Evolutionary conservation across 2,888 invertebrate species (phyloP), one percentile per base, ranked within the genome.

Genomic region (Meliscaeva auricollis): DNA sequence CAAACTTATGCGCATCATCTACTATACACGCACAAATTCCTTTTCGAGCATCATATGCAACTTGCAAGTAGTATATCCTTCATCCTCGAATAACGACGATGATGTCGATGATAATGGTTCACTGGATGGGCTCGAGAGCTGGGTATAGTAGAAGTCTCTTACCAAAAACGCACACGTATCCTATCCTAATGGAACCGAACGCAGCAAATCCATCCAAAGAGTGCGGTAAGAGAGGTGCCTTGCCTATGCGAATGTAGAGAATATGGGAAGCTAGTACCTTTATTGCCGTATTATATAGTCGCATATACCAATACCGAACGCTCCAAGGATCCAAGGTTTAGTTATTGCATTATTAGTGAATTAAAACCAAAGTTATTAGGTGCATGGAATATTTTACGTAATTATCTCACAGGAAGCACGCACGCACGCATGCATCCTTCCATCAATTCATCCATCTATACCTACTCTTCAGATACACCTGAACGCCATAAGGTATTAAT

Each of bases 301-400:
- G n/a, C n/a, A 32, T 56, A 32, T 56, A 56, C 5, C 54, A 13
- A 46, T 13, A 66, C 11, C 48, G 64, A 81, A 76, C 66, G 75
- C 81, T 78, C 78, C 41, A 81, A 85, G 85, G 76, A 81, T 73
- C 54, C 76, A 69, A 76, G 81, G 69, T 56, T 85, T 81, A 81
- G 82, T 87, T 84, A 75, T 84, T 87, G 77, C 87, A 84, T 87
- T 87, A 87, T 87, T 82, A 87, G 87, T 87, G 87, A 87, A 87
- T 87, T 87, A 87, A 87, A 87, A 87, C 81, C 87, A 82, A 87
- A 87, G 87, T 87, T 82, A 87, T 87, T 87, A 87, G 87, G 82
- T 87, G 87, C 87, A 87, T 87, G 82, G 87, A 82, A 82, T 78
- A 87, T 87, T 87, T 87, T 82, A 87, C 85, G 85, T 87, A 87